Conservation (phyloP, 2,888 invertebrate genomes). For the Leptinotarsa juncta region DNA sequence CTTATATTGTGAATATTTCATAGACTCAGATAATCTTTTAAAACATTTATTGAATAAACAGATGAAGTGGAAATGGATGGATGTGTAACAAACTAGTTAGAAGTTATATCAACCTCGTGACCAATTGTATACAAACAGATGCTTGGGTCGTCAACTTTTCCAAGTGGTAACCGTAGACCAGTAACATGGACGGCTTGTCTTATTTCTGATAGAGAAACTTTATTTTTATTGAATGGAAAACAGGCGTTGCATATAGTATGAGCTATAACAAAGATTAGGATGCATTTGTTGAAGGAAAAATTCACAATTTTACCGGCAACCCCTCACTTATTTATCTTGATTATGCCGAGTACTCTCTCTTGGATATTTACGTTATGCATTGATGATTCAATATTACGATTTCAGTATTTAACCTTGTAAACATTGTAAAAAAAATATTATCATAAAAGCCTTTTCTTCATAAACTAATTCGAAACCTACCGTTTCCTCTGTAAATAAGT, state of each 20-base stretch:
- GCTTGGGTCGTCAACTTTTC: not conserved
- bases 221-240: slow-evolving; percentile 9
- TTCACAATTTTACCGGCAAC: slow-evolving; percentile 7
- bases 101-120: slow-evolving; percentile 15
- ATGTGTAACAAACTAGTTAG: not conserved
- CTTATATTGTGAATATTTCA: not conserved
- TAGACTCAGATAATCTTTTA: not conserved
- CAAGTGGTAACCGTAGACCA: not conserved
- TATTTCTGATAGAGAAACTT: not conserved
- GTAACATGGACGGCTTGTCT: not conserved
- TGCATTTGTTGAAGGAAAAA: not conserved
- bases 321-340: no score
- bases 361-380: no score
- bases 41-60: not conserved
- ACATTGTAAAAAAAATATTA: no score
- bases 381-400: no score
- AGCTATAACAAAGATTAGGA: not conserved
- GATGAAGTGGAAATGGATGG: not conserved
- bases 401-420: no score
- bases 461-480: no score
- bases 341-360: no score
- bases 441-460: no score
- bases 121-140: slow-evolving; percentile 18
- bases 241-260: not conserved
- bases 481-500: no score